Evolutionary conservation across 1,140 invertebrate genomes (phyloP).

Genomic region (Stegodyphus dumicola): DNA sequence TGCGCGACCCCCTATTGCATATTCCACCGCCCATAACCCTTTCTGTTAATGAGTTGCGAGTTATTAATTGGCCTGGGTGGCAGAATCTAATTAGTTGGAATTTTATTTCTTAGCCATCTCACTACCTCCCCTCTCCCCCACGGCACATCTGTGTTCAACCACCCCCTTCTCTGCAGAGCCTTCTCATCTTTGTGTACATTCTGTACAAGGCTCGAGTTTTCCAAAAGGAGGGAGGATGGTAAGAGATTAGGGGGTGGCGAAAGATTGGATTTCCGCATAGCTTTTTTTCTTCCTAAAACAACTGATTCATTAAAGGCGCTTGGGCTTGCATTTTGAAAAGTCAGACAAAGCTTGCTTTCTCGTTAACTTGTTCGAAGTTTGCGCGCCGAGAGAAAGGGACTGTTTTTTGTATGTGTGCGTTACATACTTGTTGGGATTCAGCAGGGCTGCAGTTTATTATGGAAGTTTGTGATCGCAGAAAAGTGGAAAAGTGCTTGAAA

Average conservation of each 20-base stretch:
- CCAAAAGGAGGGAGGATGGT: neutral
- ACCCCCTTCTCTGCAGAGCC: neutral
- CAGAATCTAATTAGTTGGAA: slow-evolving; percentile 59
- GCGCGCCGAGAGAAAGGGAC: too few relatives aligned
- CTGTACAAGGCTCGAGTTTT: neutral
- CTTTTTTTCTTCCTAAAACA: neutral
- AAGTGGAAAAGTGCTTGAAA: too few relatives aligned
- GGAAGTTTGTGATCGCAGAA: too few relatives aligned
- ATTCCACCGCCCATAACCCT: slow-evolving; percentile 27
- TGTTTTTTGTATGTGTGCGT: too few relatives aligned
- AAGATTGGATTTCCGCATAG: slow-evolving; percentile 23
- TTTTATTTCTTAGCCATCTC: slow-evolving; percentile 42
- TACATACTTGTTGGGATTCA: too few relatives aligned
- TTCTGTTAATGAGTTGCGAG: slow-evolving; percentile 56
- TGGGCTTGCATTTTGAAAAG: neutral
- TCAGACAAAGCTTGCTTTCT: neutral
- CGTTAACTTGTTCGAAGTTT: too few relatives aligned
- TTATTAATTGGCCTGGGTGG: slow-evolving; percentile 53
- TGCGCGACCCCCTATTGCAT: too few relatives aligned
- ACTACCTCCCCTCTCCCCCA: neutral
- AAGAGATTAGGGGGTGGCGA: neutral
- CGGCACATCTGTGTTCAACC: neutral
- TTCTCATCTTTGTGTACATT: slow-evolving; percentile 1
- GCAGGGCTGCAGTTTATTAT: too few relatives aligned
- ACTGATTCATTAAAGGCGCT: slow-evolving; percentile 22